phyloP scores from a whole-genome alignment of 2,797 vertebrate genomes.

The Malacoctenus gilli region DNA sequence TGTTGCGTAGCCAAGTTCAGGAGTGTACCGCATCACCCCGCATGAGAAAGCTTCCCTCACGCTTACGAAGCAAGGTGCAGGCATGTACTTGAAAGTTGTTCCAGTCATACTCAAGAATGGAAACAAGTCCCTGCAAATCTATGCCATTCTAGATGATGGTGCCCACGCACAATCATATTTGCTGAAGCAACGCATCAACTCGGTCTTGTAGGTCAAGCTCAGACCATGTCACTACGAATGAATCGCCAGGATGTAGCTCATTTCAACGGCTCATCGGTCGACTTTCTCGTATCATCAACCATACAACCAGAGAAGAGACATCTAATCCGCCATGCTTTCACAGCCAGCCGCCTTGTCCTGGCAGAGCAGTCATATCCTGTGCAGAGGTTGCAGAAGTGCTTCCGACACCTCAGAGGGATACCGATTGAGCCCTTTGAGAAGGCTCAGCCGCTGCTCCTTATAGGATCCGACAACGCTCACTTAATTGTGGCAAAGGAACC shows the following conservation, averaged over 20 bases:
- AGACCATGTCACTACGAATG: background rate
- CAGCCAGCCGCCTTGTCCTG: too few relatives aligned
- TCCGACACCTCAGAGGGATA: background rate
- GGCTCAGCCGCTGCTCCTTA: background rate
- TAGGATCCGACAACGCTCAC: background rate
- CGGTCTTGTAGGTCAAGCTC: background rate
- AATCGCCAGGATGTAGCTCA: background rate
- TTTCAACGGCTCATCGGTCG: background rate
- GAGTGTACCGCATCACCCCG: conserved; percentile 2
- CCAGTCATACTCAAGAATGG: background rate
- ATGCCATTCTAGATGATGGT: background rate
- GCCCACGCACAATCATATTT: background rate
- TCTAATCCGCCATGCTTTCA: background rate
- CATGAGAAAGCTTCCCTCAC: background rate
- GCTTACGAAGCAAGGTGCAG: background rate
- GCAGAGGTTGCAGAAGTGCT: background rate
- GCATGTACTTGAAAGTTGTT: conserved; percentile 14
- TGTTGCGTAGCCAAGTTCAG: background rate
- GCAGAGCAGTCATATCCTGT: conserved; percentile 2
- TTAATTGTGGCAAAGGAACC: background rate
- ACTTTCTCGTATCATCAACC: background rate
- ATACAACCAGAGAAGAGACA: background rate
- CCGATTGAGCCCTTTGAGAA: background rate
- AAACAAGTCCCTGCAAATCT: background rate
- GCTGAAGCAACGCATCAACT: background rate